Evolutionary conservation across 2,888 invertebrate species (phyloP).

Genomic region (Nebria salina): DNA sequence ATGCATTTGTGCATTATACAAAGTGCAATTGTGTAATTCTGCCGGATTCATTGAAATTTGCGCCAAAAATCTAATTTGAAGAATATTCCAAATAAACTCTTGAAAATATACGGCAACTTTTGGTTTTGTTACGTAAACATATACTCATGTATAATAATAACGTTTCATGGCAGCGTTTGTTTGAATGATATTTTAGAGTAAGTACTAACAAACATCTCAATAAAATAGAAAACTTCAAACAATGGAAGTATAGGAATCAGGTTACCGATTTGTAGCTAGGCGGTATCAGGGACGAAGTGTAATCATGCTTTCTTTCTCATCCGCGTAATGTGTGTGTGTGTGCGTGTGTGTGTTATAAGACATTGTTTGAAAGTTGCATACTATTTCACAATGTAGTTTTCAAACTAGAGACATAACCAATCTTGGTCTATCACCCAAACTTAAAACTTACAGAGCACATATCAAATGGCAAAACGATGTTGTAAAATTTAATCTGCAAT

Average conservation of each 20-base stretch:
- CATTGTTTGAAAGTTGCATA: constrained; percentile 24
- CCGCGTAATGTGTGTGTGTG: background rate
- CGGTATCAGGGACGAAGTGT: constrained; percentile 9
- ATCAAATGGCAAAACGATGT: background rate
- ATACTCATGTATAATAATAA: background rate
- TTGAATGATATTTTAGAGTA: constrained; percentile 18
- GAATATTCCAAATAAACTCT: background rate
- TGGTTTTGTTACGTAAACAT: background rate
- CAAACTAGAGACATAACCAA: constrained; percentile 7
- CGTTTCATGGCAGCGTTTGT: constrained; percentile 1
- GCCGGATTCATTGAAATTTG: too few relatives aligned
- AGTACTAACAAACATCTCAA: constrained; percentile 31
- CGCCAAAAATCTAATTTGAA: too few relatives aligned
- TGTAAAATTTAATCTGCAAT: constrained; percentile 1
- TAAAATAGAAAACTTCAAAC: constrained; percentile 30
- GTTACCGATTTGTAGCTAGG: constrained; percentile 10
- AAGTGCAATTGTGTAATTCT: too few relatives aligned
- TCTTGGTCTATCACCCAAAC: constrained; percentile 16
- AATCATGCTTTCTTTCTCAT: constrained; percentile 3
- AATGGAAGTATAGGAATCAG: constrained; percentile 13
- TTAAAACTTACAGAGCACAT: constrained; percentile 10
- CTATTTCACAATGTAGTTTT: constrained; percentile 16
- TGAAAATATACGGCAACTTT: constrained; percentile 8
- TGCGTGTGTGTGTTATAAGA: constrained; percentile 24
- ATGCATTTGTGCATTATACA: background rate